Percentiles rank a stretch among this genome's conserved stretches.
These are phyloP conservation scores for Dicerorhinus sumatrensis DNA, from an alignment of 2,113 vertebrate genomes.

Conservation along the genomic window DNA sequence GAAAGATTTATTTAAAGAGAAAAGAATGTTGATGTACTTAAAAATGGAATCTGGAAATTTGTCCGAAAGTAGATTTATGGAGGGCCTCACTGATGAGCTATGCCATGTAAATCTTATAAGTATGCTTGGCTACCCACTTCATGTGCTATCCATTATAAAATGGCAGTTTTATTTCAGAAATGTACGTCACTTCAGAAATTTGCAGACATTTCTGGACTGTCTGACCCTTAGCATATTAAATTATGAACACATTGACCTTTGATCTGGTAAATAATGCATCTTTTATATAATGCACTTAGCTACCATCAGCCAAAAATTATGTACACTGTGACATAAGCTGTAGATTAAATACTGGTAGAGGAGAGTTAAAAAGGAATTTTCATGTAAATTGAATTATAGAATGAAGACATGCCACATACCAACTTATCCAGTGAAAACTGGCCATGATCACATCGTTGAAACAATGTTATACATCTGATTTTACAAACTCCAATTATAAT, in stretches of 20 bases:
- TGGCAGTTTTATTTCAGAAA: slow-evolving; percentile 76
- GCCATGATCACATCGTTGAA: background rate
- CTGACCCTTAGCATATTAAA: slow-evolving; percentile 80
- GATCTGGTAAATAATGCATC: slow-evolving; percentile 79
- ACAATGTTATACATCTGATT: background rate
- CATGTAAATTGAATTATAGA: slow-evolving; percentile 51
- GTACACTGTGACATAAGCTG: slow-evolving; percentile 39
- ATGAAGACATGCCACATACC: background rate
- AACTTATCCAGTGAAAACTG: slow-evolving; percentile 30
- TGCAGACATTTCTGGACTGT: slow-evolving; percentile 76
- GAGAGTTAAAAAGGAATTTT: slow-evolving; percentile 57
- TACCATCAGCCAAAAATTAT: slow-evolving; percentile 62
- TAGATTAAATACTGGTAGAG: slow-evolving; percentile 30
- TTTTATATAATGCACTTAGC: slow-evolving; percentile 78
- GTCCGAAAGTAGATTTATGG: slow-evolving; percentile 53
- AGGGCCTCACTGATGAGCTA: slow-evolving; percentile 62
- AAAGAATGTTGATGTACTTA: slow-evolving; percentile 66
- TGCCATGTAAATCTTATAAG: slow-evolving; percentile 65
- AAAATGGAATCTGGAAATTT: slow-evolving; percentile 66
- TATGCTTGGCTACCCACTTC: slow-evolving; percentile 56
- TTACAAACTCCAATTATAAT: background rate
- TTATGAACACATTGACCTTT: slow-evolving; percentile 81
- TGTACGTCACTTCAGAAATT: slow-evolving; percentile 80
- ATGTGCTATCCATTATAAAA: slow-evolving; percentile 76
- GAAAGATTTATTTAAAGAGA: slow-evolving; percentile 75